These are phyloP conservation scores for Armadillidium nasatum DNA, from an alignment of 1,140 invertebrate genomes.

Conservation along the genomic window DNA sequence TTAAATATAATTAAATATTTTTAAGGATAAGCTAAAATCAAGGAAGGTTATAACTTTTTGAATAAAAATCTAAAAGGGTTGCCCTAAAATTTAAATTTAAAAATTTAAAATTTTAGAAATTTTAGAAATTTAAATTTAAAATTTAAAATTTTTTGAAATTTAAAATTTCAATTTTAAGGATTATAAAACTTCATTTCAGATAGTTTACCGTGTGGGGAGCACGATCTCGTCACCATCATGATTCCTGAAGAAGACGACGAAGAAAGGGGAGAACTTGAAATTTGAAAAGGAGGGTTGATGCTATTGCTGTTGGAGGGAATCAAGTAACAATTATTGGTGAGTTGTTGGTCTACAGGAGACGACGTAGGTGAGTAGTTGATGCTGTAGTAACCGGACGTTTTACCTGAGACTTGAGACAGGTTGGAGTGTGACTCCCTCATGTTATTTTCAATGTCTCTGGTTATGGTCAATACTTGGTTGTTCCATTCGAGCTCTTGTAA, in stretches of 20 bases:
- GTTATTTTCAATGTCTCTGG: constrained; percentile 24
- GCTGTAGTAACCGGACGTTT: constrained; percentile 81
- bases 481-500: not conserved
- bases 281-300: constrained; percentile 3
- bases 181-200: too few species aligned
- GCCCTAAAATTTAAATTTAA: too few species aligned
- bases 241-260: not conserved
- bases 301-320: constrained; percentile 29
- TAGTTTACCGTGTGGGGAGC: not conserved
- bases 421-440: constrained; percentile 56
- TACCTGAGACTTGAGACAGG: constrained; percentile 72
- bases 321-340: constrained; percentile 29
- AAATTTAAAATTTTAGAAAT: too few species aligned
- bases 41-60: too few species aligned
- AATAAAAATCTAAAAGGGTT: too few species aligned
- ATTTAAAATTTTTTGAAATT: too few species aligned
- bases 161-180: too few species aligned
- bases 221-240: not conserved
- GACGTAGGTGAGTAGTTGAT: constrained; percentile 82
- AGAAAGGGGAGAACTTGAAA: not conserved
- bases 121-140: too few species aligned
- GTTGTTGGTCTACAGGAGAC: constrained; percentile 68
- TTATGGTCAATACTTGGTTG: not conserved
- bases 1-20: too few species aligned
- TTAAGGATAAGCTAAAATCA: too few species aligned